phyloP scores from a whole-genome alignment of 2,113 vertebrate genomes.

The Python bivittatus region DNA sequence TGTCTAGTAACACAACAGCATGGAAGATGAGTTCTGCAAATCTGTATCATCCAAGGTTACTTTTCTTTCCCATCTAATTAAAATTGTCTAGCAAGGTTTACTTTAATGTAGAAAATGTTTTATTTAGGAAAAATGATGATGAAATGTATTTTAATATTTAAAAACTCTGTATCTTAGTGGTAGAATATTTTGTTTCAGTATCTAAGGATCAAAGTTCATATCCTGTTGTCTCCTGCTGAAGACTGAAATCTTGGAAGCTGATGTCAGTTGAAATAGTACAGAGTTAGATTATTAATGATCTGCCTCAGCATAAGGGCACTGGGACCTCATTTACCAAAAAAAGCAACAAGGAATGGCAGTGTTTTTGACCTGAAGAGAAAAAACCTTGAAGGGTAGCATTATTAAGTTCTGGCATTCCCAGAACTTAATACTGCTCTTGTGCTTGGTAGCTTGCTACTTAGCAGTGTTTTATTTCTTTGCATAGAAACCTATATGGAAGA shows the following conservation, averaged over 20 bases:
- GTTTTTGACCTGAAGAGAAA: neutral
- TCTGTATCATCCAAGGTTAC: neutral
- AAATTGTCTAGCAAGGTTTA: neutral
- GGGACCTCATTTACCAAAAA: neutral
- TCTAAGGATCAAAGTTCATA: neutral
- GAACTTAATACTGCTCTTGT: neutral
- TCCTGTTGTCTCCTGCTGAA: neutral
- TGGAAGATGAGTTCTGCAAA: neutral
- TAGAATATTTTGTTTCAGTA: neutral
- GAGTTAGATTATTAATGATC: neutral
- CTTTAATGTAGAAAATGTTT: neutral
- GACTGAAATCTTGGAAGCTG: neutral
- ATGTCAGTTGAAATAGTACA: neutral
- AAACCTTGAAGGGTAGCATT: neutral
- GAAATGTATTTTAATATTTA: neutral
- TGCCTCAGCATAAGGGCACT: neutral
- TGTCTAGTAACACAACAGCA: neutral
- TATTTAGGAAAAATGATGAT: neutral
- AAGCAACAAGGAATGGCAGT: neutral
- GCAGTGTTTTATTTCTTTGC: neutral
- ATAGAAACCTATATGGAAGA: neutral
- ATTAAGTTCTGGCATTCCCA: neutral
- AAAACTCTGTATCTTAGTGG: neutral
- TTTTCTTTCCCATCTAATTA: neutral
- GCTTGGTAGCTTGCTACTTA: neutral